These are phyloP conservation scores for Chrysaora quinquecirrha DNA, from an alignment of 30 jellyfish, hydroid and myxozoan genomes.

Conservation along the genomic window DNA sequence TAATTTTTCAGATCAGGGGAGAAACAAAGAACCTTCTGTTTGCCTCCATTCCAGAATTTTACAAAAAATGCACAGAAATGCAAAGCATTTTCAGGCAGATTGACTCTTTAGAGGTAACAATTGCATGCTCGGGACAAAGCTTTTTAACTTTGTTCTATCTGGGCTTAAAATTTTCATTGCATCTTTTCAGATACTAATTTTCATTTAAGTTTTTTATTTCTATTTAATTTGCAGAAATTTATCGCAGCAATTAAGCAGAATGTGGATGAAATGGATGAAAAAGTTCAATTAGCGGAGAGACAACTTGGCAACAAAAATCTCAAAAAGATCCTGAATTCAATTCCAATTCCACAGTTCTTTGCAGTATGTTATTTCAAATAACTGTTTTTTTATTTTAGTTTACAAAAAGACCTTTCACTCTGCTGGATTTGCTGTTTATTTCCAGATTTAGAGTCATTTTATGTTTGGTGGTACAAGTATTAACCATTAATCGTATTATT, in stretches of 20 bases:
- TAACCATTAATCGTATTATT: no score
- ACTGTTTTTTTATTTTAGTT: no score
- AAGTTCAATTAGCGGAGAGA: slow-evolving; percentile 80
- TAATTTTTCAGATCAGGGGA: slow-evolving; percentile 62
- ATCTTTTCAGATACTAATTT: no score
- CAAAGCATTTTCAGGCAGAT: slow-evolving; percentile 49
- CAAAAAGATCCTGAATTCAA: slow-evolving; percentile 67
- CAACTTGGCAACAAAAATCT: slow-evolving; percentile 85
- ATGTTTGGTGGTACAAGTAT: no score
- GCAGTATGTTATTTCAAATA: slow-evolving; percentile 72
- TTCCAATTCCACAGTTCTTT: slow-evolving; percentile 83
- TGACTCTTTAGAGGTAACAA: slow-evolving; percentile 71
- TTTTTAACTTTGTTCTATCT: no score
- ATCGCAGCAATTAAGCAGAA: slow-evolving; percentile 49
- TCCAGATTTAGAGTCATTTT: no score
- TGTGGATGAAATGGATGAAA: slow-evolving; percentile 81
- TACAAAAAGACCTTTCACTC: no score
- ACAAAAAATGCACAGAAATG: slow-evolving; percentile 43
- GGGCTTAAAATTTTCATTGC: no score
- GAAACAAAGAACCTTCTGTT: slow-evolving; percentile 72
- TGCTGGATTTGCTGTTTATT: no score
- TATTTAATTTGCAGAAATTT: slow-evolving; percentile 69
- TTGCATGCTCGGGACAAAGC: no score
- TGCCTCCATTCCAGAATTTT: slow-evolving; percentile 57
- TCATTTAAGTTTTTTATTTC: no score